phyloP scores from a whole-genome alignment of 2,888 invertebrate species.

The Rambutsinella grinnellia region DNA sequence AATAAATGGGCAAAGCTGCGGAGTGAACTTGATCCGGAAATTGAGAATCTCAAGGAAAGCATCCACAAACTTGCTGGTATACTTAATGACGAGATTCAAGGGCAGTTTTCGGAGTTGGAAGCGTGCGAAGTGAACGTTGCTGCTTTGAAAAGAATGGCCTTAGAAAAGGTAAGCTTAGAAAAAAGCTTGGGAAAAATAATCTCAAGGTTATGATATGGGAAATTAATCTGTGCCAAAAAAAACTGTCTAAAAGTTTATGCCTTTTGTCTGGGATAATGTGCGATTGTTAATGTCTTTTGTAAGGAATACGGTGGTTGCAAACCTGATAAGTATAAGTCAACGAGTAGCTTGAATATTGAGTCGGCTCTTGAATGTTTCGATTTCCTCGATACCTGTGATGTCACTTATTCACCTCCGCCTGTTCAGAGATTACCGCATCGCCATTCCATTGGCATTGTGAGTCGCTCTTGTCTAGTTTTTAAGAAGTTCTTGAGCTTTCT shows the following conservation, averaged over 20 bases:
- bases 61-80: slow-evolving; percentile 43
- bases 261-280: too few relatives aligned
- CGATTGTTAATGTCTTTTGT: too few relatives aligned
- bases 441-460: slow-evolving; percentile 51
- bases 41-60: slow-evolving; percentile 46
- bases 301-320: slow-evolving; percentile 57
- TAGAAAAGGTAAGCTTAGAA: slow-evolving; percentile 67
- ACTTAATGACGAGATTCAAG: slow-evolving; percentile 70
- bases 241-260: too few relatives aligned
- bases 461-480: too few relatives aligned
- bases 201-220: too few relatives aligned
- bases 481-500: too few relatives aligned
- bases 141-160: slow-evolving; percentile 67
- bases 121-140: slow-evolving; percentile 69
- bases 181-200: too few relatives aligned
- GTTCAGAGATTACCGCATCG: slow-evolving; percentile 28
- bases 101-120: slow-evolving; percentile 70
- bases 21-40: slow-evolving; percentile 38
- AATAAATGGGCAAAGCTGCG: slow-evolving; percentile 37
- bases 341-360: slow-evolving; percentile 71
- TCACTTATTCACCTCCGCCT: slow-evolving; percentile 43
- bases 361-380: slow-evolving; percentile 72
- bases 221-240: neutral
- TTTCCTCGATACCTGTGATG: slow-evolving; percentile 70
- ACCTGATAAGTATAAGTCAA: slow-evolving; percentile 67